Evolutionary conservation across 2,797 vertebrate genomes (phyloP).

Genomic region (Mionectes olivaceus): DNA sequence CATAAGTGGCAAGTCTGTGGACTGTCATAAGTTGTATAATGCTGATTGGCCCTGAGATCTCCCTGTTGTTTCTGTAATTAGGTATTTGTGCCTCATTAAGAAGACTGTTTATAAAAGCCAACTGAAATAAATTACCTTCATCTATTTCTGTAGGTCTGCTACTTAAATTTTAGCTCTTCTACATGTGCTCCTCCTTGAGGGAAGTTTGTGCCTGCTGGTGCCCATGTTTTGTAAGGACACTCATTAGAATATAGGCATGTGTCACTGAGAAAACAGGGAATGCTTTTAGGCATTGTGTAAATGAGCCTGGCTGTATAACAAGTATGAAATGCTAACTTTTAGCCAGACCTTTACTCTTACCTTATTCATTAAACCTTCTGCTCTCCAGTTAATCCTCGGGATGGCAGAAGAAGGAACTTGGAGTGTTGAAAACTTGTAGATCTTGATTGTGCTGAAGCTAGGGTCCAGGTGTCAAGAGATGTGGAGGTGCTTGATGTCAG

Average conservation of each 20-base stretch:
- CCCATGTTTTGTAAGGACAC: neutral
- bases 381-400: neutral
- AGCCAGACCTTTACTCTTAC: neutral
- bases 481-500: neutral
- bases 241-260: fast-evolving
- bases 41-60: neutral
- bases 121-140: neutral
- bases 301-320: neutral
- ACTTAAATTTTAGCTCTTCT: neutral
- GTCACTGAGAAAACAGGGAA: neutral
- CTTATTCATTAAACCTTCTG: neutral
- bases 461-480: neutral
- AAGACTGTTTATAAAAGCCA: neutral
- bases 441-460: neutral
- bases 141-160: neutral
- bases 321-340: neutral
- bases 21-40: neutral
- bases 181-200: neutral
- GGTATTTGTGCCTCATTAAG: neutral
- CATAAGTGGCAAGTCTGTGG: neutral
- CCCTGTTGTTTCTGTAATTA: neutral
- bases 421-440: neutral
- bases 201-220: neutral
- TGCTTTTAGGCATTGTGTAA: neutral
- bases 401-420: neutral